A percentile compares a stretch with the other conserved stretches of the same genome.
phyloP scores from a whole-genome alignment of 2,888 invertebrate genomes.

The Ophion ventricosus region DNA sequence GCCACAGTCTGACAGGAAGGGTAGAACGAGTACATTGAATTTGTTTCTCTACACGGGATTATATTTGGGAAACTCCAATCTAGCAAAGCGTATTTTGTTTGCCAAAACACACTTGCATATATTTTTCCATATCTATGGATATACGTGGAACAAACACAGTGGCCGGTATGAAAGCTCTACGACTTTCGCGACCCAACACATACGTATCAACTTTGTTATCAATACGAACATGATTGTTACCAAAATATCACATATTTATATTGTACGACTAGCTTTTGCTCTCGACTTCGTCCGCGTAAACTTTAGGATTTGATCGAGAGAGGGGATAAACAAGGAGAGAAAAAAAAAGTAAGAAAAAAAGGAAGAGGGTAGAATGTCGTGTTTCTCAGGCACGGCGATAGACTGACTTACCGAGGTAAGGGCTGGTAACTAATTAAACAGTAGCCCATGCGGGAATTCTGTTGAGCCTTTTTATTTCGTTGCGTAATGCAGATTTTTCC shows the following conservation, averaged over 20 bases:
- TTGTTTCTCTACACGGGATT: conserved; percentile 47
- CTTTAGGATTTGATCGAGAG: too few species aligned
- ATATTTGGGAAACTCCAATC: conserved; percentile 60
- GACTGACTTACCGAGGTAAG: too few species aligned
- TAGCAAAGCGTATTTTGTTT: conserved; percentile 62
- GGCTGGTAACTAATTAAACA: too few species aligned
- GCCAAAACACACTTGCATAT: conserved; percentile 53
- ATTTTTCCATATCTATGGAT: not conserved
- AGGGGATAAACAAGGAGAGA: too few species aligned
- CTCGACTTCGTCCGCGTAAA: too few species aligned
- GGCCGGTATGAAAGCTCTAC: not conserved
- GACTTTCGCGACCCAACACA: conserved; percentile 23
- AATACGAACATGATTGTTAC: conserved; percentile 14
- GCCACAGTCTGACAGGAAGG: conserved; percentile 13
- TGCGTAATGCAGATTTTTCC: conserved; percentile 7
- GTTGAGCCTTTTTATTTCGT: not conserved
- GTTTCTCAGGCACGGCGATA: too few species aligned
- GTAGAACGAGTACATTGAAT: conserved; percentile 38
- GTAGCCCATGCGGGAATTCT: too few species aligned
- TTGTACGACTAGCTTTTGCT: too few species aligned
- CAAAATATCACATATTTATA: not conserved
- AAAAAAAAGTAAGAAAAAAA: too few species aligned
- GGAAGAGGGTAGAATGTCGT: too few species aligned
- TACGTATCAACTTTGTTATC: conserved; percentile 18
- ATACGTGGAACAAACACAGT: conserved; percentile 9